A percentile compares a stretch with the other conserved stretches of the same genome.
Conservation (phyloP, 2,888 invertebrate species). For the Drosophila neonasuta region DNA sequence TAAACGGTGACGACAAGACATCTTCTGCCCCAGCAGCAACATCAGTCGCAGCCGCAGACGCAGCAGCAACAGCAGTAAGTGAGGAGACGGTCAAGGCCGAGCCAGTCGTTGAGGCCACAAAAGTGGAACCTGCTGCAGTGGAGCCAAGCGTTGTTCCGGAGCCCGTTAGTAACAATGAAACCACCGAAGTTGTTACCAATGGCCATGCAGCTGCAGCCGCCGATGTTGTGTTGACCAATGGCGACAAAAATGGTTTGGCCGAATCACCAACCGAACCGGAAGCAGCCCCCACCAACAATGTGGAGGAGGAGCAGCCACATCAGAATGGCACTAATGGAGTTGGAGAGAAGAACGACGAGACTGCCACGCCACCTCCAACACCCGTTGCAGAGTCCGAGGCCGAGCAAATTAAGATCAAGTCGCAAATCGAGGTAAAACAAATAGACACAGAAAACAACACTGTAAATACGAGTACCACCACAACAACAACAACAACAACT, state of each 20-base stretch:
- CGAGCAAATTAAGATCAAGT: constrained; percentile 72
- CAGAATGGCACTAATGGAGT: constrained; percentile 71
- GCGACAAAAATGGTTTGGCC: constrained; percentile 77
- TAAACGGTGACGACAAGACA: constrained; percentile 67
- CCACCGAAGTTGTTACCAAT: constrained; percentile 65
- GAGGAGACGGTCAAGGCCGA: constrained; percentile 61
- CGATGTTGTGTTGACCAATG: constrained; percentile 53
- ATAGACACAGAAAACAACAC: constrained; percentile 59
- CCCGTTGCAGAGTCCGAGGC: constrained; percentile 69
- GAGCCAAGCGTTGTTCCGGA: constrained; percentile 54
- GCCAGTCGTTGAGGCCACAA: constrained; percentile 33
- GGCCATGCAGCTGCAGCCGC: constrained; percentile 55
- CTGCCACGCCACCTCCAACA: constrained; percentile 71
- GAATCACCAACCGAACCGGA: constrained; percentile 65
- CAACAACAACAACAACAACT: constrained; percentile 60
- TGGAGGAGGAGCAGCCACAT: constrained; percentile 65
- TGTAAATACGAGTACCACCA: constrained; percentile 72
- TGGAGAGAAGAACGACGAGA: constrained; percentile 42
- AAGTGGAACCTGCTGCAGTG: constrained; percentile 30
- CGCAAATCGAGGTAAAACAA: constrained; percentile 80
- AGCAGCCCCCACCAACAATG: constrained; percentile 40
- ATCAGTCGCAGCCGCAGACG: neutral
- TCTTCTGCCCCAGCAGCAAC: constrained; percentile 47
- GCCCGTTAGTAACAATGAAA: constrained; percentile 15
- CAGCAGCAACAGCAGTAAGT: constrained; percentile 12